phyloP scores from a whole-genome alignment of 2,113 vertebrate genomes.

The Syngnathus floridae region DNA sequence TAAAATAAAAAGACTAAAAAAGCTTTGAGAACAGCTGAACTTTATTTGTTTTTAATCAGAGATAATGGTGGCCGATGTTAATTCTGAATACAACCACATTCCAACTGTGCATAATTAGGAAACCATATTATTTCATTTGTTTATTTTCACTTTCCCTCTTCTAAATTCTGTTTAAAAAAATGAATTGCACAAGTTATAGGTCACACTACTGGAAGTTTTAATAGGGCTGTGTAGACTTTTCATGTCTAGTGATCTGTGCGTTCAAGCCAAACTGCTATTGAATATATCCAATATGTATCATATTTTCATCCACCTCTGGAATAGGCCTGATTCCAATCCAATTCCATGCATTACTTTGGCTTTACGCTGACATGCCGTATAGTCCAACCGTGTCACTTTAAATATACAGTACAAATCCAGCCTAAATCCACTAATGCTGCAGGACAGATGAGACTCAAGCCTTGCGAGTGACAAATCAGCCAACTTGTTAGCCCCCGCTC shows the following conservation, averaged over 20 bases:
- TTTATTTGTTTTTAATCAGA: not conserved
- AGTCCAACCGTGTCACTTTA: not conserved
- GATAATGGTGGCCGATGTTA: not conserved
- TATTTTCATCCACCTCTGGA: not conserved
- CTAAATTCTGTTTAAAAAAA: too few species aligned
- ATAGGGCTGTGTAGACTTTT: not conserved
- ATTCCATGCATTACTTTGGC: not conserved
- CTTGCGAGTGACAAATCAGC: conserved; percentile 31
- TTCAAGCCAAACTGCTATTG: not conserved
- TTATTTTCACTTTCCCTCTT: not conserved
- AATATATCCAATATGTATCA: not conserved
- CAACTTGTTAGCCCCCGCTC: conserved; percentile 69
- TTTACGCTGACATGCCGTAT: not conserved
- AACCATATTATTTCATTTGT: not conserved
- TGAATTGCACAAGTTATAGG: not conserved
- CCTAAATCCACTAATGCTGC: conserved; percentile 20
- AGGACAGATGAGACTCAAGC: conserved; percentile 27
- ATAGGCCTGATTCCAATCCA: not conserved
- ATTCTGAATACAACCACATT: not conserved
- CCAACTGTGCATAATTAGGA: not conserved
- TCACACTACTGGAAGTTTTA: not conserved
- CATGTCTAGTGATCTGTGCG: not conserved
- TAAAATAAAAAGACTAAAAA: not conserved
- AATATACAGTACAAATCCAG: not conserved
- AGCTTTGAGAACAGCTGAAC: not conserved